Evolutionary conservation across 1,140 invertebrate species (phyloP), one percentile per base, ranked within the genome.

Genomic region (Nephotettix cincticeps): DNA sequence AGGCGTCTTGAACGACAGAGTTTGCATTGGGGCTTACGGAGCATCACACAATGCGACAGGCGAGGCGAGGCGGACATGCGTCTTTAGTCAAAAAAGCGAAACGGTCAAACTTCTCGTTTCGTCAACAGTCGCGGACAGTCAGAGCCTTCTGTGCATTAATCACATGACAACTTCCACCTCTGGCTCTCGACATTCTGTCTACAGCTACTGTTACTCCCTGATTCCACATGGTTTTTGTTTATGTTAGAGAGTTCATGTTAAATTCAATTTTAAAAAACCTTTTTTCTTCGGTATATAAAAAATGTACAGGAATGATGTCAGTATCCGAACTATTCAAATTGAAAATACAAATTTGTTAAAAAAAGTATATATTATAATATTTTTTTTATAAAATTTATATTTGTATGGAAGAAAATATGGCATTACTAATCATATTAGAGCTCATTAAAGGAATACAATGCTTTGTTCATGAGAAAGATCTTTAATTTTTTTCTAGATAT

Each of bases 31-130:
- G 9, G 51, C 51, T 56, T 56, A 56, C 51, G 21, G 51, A 56
- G 51, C 51, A 56, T 21, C 51, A n/a, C 14, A 56, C 14, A 23
- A 9, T 56, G 51, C 51, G 21, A 56, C 9, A 56, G 51, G 21
- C 51, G 51, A 56, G 51, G 51, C 21, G 51, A 56, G 51, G 51
- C 14, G 23, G 51, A 56, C 14, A 56, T 9, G 11, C 51, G 51
- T 9, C 51, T 56, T 56, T 56, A 9, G 51, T 56, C 51, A 56
- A 56, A 56, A 56, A 23, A n/a, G 51, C 51, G 23, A 56, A 56
- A 21, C 51, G 21, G 51, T 56, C 6, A 56, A 56, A 9, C 9
- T 11, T 56, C 21, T 56, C 21, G 51, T 56, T 56, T 56, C 21
- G 23, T 23, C 51, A 9, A 11, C 21, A 13, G 51, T 23, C 51